Conservation (phyloP, 2,113 vertebrate genomes). For the Cepphus grylle region DNA sequence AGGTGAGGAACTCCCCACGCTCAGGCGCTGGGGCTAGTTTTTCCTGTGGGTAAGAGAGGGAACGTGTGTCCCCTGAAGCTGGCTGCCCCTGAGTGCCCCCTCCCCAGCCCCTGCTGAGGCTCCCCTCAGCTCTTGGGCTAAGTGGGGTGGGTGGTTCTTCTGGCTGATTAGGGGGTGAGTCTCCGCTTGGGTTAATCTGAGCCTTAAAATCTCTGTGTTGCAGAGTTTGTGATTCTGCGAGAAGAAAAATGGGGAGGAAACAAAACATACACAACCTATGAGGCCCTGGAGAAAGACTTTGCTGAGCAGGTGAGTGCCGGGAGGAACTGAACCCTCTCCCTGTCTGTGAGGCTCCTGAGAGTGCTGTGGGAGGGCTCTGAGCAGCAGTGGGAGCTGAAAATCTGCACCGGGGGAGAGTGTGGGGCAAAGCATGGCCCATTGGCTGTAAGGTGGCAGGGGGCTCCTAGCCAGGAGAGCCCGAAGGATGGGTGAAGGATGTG, state of each 20-base stretch:
- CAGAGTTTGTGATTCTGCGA: conserved; percentile 90
- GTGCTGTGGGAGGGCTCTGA: background rate
- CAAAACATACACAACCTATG: conserved; percentile 84
- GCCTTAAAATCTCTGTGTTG: background rate
- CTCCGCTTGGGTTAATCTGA: background rate
- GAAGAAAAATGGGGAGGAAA: conserved; percentile 96
- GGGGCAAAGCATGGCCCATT: background rate
- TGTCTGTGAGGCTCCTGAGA: background rate
- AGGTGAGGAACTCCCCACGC: conserved; percentile 64
- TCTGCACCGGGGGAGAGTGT: accelerated
- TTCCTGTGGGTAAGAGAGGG: background rate
- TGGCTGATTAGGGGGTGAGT: background rate
- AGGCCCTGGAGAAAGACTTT: conserved; percentile 92
- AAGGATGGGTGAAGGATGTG: background rate
- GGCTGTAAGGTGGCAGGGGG: background rate
- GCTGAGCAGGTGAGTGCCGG: conserved; percentile 79
- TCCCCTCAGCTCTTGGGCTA: background rate
- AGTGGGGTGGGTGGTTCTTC: accelerated
- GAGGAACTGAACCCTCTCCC: background rate
- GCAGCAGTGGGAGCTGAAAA: background rate
- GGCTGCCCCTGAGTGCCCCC: background rate
- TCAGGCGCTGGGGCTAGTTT: accelerated
- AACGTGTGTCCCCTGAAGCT: background rate
- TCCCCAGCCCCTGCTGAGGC: background rate
- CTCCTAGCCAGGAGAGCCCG: accelerated